Evolutionary conservation across 1,140 invertebrate species (phyloP), one percentile per base, ranked within the genome.

Genomic region (Cotesia glomerata): DNA sequence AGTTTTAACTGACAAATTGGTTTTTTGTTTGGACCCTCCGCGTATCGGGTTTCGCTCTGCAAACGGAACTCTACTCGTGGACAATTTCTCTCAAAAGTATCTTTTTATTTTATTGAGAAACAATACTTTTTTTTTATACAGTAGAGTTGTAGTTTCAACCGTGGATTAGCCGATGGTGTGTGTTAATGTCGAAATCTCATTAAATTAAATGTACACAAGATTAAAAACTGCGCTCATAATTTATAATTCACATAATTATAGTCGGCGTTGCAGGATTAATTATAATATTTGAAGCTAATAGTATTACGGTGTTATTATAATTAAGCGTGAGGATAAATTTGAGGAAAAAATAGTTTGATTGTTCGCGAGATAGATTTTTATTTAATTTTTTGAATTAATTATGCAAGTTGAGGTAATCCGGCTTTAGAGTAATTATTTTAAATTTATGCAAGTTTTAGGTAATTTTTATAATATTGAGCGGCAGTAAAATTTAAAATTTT

Each of bases 1-100:
- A 72, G 62, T 73, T 75, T 73, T 32, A 71, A 70, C 77, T 80
- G 80, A 82, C 79, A 82, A 82, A 82, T 81, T 81, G 78, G 74
- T 82, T 75, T 80, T 77, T 75, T 75, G 69, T 72, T 73, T 72
- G 67, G 65, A 75, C 63, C 73, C 74, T 67, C 56, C 58, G 65
- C 76, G 72, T 79, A 79, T 82, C 74, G 64, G 74, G 76, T 80
- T 82, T 77, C 76, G 69, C 14, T 72, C 78, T 26, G 73, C 77
- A 81, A 80, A 81, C 75, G 80, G 74, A 73, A 72, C 77, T 11
- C 7, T 45, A 64, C 26, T 67, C 63, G 67, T 39, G 71, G 71
- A 64, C 58, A 70, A 74, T 74, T 74, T 69, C 71, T 67, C 62
- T 65, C 32, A 58, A 45, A 58, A 62, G 70, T 39, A 56, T 73